phyloP scores from a whole-genome alignment of 2,113 vertebrate genomes.

The Oncorhynchus clarkii region DNA sequence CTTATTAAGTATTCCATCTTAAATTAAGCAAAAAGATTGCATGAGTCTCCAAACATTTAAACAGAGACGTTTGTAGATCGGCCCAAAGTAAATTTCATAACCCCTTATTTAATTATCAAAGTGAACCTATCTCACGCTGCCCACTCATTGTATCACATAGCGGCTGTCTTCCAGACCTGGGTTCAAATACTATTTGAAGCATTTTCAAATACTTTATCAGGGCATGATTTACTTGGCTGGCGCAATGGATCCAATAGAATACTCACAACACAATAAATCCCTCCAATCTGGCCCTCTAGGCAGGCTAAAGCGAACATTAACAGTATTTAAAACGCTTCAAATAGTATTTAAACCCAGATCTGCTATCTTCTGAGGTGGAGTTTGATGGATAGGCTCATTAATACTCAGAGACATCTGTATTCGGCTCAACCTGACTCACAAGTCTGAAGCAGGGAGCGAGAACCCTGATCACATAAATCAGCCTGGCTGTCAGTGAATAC shows the following conservation, averaged over 20 bases:
- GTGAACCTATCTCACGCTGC: conserved; percentile 27
- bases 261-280: too few relatives aligned
- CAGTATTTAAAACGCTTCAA: too few relatives aligned
- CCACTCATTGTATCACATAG: conserved; percentile 23
- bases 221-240: too few relatives aligned
- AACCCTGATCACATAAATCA: conserved; percentile 48
- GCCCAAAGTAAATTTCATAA: conserved; percentile 1
- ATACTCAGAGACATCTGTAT: conserved; percentile 33
- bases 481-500: conserved; percentile 27
- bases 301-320: too few relatives aligned
- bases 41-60: conserved; percentile 11
- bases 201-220: too few relatives aligned
- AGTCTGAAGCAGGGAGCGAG: conserved; percentile 24
- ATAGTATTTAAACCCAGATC: too few relatives aligned
- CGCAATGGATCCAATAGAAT: too few relatives aligned
- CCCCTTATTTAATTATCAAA: conserved; percentile 36
- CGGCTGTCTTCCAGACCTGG: conserved; percentile 26
- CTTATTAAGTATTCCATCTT: background rate
- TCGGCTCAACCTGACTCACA: conserved; percentile 23
- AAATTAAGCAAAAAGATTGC: background rate
- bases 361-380: conserved; percentile 10
- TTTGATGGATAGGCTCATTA: conserved; percentile 61
- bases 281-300: too few relatives aligned
- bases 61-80: background rate
- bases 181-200: too few relatives aligned